These are phyloP conservation scores for Pangasianodon gigas DNA, from an alignment of 2,113 vertebrate genomes.

Conservation along the genomic window DNA sequence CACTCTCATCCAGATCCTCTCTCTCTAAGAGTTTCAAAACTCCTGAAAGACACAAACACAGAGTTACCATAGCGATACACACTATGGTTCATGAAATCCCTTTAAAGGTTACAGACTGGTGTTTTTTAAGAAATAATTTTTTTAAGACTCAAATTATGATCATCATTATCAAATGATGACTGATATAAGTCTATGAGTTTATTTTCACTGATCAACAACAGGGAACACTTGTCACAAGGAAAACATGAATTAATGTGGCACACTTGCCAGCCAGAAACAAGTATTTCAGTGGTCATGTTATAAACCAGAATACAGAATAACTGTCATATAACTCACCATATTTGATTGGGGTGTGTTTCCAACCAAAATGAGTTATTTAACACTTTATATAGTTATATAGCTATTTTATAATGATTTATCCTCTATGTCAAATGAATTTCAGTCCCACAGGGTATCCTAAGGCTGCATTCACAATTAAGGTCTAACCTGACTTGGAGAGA, in stretches of 20 bases:
- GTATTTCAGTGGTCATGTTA: neutral
- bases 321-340: neutral
- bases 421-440: neutral
- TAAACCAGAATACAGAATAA: neutral
- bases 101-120: constrained; percentile 9
- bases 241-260: neutral
- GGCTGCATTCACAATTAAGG: neutral
- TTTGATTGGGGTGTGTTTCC: neutral
- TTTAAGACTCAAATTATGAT: too few species aligned
- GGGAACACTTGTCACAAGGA: neutral
- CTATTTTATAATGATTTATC: neutral
- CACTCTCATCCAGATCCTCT: constrained; percentile 82
- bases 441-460: neutral
- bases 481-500: constrained; percentile 81
- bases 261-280: neutral
- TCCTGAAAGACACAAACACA: constrained; percentile 62
- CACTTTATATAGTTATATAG: neutral
- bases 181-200: neutral
- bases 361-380: neutral
- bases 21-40: constrained; percentile 84
- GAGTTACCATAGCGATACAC: neutral
- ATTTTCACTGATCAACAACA: neutral
- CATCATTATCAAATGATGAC: neutral
- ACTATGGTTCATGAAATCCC: neutral
- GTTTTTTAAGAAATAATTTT: neutral